A percentile compares a stretch with the other conserved stretches of the same genome.
Conservation (phyloP, 2,888 invertebrate genomes). For the Sepioteuthis lessoniana region DNA sequence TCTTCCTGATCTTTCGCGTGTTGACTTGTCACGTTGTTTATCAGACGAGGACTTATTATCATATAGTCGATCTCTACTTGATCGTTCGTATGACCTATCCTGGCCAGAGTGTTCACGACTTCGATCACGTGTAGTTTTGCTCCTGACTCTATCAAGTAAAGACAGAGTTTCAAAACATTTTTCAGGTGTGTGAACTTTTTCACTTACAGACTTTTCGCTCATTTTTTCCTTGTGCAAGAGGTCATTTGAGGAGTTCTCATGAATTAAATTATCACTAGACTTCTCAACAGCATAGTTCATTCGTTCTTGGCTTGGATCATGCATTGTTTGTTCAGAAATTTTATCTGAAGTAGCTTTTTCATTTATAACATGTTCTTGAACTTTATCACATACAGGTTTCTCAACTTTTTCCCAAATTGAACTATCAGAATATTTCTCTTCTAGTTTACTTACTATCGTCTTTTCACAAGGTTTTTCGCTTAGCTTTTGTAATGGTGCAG, state of each 20-base stretch:
- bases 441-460: not conserved
- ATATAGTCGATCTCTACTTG: constrained; percentile 12
- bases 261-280: not conserved
- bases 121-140: constrained; percentile 36
- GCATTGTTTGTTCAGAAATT: not conserved
- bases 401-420: constrained; percentile 17
- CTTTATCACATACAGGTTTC: not conserved
- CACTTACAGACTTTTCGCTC: not conserved
- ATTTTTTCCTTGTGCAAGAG: not conserved
- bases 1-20: not conserved
- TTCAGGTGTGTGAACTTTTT: constrained; percentile 38
- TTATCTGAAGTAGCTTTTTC: constrained; percentile 6
- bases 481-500: not conserved
- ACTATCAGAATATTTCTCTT: not conserved
- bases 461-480: not conserved
- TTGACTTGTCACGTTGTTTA: not conserved
- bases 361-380: not conserved
- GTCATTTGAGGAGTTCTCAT: not conserved
- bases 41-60: constrained; percentile 4
- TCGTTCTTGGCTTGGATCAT: not conserved
- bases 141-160: not conserved
- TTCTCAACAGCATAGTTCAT: not conserved
- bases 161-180: constrained; percentile 4
- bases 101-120: constrained; percentile 11
- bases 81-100: constrained; percentile 24